Conservation (phyloP, 2,797 vertebrate species). For the Hypotaenidia philippensis region DNA sequence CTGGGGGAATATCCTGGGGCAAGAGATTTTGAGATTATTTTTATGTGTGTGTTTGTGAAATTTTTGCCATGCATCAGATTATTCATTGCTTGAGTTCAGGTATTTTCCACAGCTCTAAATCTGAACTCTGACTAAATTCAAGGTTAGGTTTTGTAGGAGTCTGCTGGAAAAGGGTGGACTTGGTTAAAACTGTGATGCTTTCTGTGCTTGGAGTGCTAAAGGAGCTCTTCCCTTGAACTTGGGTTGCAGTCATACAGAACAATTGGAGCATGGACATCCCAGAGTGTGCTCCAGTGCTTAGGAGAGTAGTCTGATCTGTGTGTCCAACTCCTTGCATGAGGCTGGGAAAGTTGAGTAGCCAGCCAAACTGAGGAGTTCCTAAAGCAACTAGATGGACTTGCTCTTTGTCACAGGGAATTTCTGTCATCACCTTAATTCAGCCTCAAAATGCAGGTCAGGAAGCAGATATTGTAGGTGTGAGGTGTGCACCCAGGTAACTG, state of each 20-base stretch:
- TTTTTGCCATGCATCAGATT: background rate
- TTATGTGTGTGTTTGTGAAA: background rate
- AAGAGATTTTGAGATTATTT: background rate
- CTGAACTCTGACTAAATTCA: background rate
- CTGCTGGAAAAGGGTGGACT: background rate
- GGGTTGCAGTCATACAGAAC: background rate
- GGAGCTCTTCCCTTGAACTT: background rate
- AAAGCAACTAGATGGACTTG: fast-evolving
- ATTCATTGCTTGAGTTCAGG: background rate
- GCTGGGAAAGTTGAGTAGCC: background rate
- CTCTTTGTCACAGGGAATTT: background rate
- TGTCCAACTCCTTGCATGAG: background rate
- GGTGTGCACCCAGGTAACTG: background rate
- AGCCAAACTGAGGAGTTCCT: background rate
- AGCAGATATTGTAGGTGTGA: background rate
- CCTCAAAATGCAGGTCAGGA: background rate
- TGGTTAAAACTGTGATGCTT: background rate
- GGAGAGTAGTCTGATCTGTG: background rate
- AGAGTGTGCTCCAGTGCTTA: fast-evolving
- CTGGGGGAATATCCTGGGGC: background rate
- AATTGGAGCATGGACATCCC: background rate
- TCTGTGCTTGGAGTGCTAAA: background rate
- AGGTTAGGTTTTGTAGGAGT: background rate
- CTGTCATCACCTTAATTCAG: background rate
- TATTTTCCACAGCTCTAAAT: background rate